Conservation (phyloP, 2,888 invertebrate genomes). For the Xiphydria camelus region DNA sequence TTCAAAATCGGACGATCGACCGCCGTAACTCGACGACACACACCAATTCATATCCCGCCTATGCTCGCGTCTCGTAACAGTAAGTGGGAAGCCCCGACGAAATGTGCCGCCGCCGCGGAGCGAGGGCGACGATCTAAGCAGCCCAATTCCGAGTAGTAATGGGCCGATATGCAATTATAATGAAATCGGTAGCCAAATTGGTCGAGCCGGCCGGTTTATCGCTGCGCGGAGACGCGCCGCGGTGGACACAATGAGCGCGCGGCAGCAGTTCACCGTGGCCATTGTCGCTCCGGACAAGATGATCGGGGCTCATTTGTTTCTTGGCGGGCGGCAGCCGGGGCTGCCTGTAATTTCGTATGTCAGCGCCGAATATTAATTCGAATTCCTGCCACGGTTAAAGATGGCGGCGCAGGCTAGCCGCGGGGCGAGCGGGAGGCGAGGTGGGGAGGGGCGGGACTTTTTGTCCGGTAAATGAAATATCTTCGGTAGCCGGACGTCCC, state of each 20-base stretch:
- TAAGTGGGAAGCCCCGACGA: no score
- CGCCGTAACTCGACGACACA: no score
- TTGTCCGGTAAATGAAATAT: constrained; percentile 55
- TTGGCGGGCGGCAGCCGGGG: constrained; percentile 38
- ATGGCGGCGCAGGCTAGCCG: constrained; percentile 10
- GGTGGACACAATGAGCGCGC: constrained; percentile 9
- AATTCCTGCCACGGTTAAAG: constrained; percentile 42
- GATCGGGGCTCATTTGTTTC: constrained; percentile 52
- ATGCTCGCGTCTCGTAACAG: no score
- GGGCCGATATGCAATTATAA: constrained; percentile 15
- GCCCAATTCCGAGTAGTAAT: constrained; percentile 1
- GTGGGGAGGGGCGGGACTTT: constrained; percentile 26
- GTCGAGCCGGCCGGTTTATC: constrained; percentile 17
- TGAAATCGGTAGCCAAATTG: constrained; percentile 35
- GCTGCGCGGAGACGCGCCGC: no score
- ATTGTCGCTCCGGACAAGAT: constrained; percentile 42
- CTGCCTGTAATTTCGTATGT: constrained; percentile 53
- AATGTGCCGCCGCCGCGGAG: no score
- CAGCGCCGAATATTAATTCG: constrained; percentile 58
- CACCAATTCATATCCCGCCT: no score
- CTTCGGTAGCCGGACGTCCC: constrained; percentile 51
- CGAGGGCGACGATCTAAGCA: not conserved
- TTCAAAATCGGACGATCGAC: no score
- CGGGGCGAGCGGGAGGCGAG: constrained; percentile 1
- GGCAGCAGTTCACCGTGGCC: constrained; percentile 23